Conservation (phyloP, 2,797 vertebrate species). For the Odontamblyopus lacepedii region DNA sequence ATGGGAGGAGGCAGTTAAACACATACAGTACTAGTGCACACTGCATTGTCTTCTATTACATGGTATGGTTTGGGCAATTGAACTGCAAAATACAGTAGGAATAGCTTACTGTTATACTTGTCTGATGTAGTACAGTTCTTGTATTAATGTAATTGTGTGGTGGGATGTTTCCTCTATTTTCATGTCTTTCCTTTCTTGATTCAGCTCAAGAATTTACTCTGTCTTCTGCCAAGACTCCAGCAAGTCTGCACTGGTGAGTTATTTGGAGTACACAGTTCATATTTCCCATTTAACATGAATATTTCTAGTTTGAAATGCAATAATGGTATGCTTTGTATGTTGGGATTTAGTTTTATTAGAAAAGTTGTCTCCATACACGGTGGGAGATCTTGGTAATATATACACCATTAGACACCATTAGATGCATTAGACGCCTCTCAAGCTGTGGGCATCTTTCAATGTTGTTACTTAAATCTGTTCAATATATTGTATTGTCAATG, state of each 20-base stretch:
- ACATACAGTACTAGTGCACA: constrained; percentile 60
- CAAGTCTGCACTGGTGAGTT: neutral
- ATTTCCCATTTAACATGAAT: neutral
- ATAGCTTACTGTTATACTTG: neutral
- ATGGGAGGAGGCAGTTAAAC: constrained; percentile 73
- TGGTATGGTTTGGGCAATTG: constrained; percentile 56
- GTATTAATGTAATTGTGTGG: constrained; percentile 29
- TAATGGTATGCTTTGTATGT: no score
- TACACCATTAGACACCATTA: no score
- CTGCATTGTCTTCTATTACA: constrained; percentile 50
- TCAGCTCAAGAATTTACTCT: constrained; percentile 51
- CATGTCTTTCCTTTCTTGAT: constrained; percentile 15
- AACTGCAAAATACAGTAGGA: neutral
- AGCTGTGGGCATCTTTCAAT: no score
- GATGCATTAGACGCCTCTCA: no score
- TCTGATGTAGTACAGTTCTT: neutral
- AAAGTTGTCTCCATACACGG: no score
- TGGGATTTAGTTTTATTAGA: no score
- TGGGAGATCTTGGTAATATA: no score
- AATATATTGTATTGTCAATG: no score
- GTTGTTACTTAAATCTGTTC: no score
- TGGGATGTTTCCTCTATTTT: neutral
- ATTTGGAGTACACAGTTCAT: neutral
- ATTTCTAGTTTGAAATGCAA: no score
- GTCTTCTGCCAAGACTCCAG: constrained; percentile 30